These are phyloP conservation scores for Drosophila subpulchrella DNA, from an alignment of 1,140 invertebrate species.

Conservation along the genomic window DNA sequence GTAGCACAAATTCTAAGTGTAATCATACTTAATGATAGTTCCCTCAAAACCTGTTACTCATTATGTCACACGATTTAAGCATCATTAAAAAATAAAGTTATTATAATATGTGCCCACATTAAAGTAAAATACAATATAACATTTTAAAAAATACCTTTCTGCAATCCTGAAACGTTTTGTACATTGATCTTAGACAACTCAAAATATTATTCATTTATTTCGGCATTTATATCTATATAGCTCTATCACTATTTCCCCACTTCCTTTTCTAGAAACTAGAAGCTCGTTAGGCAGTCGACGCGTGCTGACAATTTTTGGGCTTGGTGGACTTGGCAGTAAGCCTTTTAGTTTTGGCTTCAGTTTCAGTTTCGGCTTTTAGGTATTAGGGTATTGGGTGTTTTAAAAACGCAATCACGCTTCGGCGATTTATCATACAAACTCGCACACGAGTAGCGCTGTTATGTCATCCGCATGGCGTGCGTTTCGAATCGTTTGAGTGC, in stretches of 20 bases:
- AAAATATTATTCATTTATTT: slow-evolving; percentile 9
- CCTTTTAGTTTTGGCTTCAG: slow-evolving; percentile 3
- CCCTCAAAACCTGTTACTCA: too few species aligned
- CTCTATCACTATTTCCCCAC: slow-evolving; percentile 31
- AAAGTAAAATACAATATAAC: too few species aligned
- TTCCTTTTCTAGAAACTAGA: slow-evolving; percentile 6
- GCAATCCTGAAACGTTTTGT: too few species aligned
- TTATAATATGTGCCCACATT: too few species aligned
- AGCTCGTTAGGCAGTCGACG: slow-evolving; percentile 3
- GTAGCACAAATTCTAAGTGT: background rate
- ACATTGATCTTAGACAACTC: too few species aligned
- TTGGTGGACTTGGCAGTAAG: slow-evolving; percentile 6
- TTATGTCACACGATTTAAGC: too few species aligned
- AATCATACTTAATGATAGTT: background rate
- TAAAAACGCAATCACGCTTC: slow-evolving; percentile 71
- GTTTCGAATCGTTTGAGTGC: slow-evolving; percentile 26
- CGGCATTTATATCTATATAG: background rate
- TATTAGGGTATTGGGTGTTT: slow-evolving; percentile 29
- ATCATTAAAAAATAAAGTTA: too few species aligned
- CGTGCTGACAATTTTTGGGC: slow-evolving; percentile 33
- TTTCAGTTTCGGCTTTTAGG: slow-evolving; percentile 9
- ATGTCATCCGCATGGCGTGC: slow-evolving; percentile 63
- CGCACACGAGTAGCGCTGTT: slow-evolving; percentile 32
- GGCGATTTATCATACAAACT: slow-evolving; percentile 53
- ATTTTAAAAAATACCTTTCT: too few species aligned